Base-by-base conservation (phyloP, 2,888 invertebrate genomes). In the Stramonita haemastoma region DNA sequence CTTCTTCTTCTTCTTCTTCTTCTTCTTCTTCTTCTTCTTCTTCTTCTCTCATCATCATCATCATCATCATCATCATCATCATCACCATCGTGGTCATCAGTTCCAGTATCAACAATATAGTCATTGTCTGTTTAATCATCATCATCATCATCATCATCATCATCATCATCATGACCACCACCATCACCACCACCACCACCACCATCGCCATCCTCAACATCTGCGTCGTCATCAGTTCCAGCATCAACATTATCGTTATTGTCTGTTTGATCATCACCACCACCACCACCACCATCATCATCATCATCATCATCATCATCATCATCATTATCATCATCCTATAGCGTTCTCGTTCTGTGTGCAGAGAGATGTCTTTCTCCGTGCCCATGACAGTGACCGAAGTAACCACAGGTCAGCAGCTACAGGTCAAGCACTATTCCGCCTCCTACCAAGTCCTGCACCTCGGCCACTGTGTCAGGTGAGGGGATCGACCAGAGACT, bases 311-410 rank as follows among this genome's bases (percentile, higher is more conserved):
- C 66, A 66, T 6, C 13, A 66, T 66, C 13, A 66, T 66, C 66
- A 13, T 66, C 66, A 66, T 26, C 66, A 66, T 66, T 66, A 66
- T 66, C 66, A 66, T 13, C 66, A 66, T 13, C 8, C 4, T 8
- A 46, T 46, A 46, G 8, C 46, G 2, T 46, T 46, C 1, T 66
- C 13, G 1, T 26, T 13, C 29, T 77, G n/a, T 83, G 11, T 85
- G 66, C 60, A 86, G 86, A 29, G 4, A 11, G 86, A 66, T 66
- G 86, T 86, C 86, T 6, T 57, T 86, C 60, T 86, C 86, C 22
- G 34, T 86, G 8, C 86, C 86, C 1, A 0, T 34, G 29, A 86
- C 86, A 19, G 86, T 86, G 32, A 86, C 86, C 5, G 66, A 86
- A 60, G 11, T 86, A 34, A 19, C 17, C 34, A 60, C 66, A 8